phyloP scores from a whole-genome alignment of 2,113 vertebrate genomes.

The Datnioides undecimradiatus region DNA sequence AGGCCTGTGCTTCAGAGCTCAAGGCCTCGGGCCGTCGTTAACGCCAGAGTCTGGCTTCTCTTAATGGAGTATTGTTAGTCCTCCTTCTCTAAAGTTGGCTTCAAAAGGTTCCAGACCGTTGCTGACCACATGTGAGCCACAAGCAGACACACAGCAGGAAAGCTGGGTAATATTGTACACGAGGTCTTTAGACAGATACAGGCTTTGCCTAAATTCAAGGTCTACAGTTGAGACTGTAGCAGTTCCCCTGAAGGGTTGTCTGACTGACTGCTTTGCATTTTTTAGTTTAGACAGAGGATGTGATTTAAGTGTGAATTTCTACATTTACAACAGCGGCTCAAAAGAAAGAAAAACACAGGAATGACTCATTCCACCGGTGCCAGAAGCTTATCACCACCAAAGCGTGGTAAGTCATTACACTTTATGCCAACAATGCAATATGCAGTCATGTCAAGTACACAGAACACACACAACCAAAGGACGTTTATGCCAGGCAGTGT shows the following conservation, averaged over 20 bases:
- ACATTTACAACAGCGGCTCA: background rate
- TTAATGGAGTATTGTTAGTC: slow-evolving; percentile 83
- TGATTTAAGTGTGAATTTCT: background rate
- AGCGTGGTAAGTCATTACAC: background rate
- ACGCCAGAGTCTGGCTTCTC: slow-evolving; percentile 68
- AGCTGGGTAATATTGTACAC: slow-evolving; percentile 7
- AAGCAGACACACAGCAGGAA: slow-evolving; percentile 48
- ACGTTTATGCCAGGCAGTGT: slow-evolving; percentile 41
- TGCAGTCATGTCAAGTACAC: background rate
- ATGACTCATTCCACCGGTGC: background rate
- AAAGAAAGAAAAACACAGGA: slow-evolving; percentile 11
- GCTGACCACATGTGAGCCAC: slow-evolving; percentile 59
- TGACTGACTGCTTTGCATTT: slow-evolving; percentile 12
- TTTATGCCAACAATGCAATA: background rate
- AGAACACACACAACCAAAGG: background rate
- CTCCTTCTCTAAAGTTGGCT: slow-evolving; percentile 68
- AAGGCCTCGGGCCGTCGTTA: slow-evolving; percentile 76
- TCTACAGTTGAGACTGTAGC: background rate
- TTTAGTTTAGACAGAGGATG: background rate
- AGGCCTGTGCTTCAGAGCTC: slow-evolving; percentile 76
- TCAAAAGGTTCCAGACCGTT: slow-evolving; percentile 58
- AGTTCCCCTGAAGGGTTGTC: background rate
- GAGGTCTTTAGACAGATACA: slow-evolving; percentile 17
- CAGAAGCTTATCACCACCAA: background rate
- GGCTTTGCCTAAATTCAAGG: slow-evolving; percentile 10